Evolutionary conservation across 2,113 vertebrate genomes (phyloP), one percentile per base, ranked within the genome.

Genomic region (Piaya cayana): DNA sequence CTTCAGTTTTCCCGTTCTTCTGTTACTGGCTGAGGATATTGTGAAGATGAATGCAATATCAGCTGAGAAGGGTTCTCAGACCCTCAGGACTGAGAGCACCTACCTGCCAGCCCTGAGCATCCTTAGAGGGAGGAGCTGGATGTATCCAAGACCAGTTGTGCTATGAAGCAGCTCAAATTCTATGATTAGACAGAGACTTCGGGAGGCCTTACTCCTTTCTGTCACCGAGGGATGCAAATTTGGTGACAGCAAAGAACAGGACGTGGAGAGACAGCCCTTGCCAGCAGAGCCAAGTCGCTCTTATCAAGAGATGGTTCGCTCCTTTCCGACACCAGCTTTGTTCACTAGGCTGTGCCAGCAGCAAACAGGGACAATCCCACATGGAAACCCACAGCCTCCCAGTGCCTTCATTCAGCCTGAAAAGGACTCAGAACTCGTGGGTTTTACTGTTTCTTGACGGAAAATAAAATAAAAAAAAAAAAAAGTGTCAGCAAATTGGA

Each of bases 401-500:
- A 5, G 9, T 58, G 15, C 55, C 19, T 32, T 21, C 36, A 27
- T 29, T 8, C 25, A 11, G 49, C 11, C 55, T 34, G 25, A 22
- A 88, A 49, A 74, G 34, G 34, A 20, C 32, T 30, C 5, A 1
- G 68, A 32, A 67, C 32, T n/a, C 59, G 32, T 20, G 32, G 9
- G 5, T 27, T 84, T 79, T 93, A 63, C 45, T 88, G 76, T 68
- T 94, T 74, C 82, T n/a, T 39, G 30, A 76, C 79, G 82, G 32
- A 94, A 93, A 94, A 94, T 56, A 36, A 78, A 91, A 82, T n/a
- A 9, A 25, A 32, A 52, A 42, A 34, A 49, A 43, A 37, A 42
- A 63, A 29, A 42, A 15, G 29, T 39, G 80, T 75, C 83, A 94
- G 95, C 70, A 90, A 95, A 94, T 75, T 96, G 96, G 93, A 97